Evolutionary conservation across 2,797 vertebrate species (phyloP).

Genomic region (Pampus argenteus): DNA sequence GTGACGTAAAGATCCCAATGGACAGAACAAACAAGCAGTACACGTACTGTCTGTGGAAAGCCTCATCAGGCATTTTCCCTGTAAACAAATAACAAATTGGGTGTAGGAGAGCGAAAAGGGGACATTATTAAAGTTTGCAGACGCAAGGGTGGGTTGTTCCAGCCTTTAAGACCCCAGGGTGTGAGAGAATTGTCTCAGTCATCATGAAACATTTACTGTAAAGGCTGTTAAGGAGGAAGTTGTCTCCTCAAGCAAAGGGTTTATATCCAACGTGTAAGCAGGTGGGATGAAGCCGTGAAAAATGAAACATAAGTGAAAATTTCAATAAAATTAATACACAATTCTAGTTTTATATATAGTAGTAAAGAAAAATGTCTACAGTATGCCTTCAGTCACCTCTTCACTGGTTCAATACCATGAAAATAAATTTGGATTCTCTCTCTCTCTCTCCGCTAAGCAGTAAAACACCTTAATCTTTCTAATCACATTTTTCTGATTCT

Average conservation of each 20-base stretch:
- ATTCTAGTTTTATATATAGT: background rate
- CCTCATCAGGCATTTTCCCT: constrained; percentile 6
- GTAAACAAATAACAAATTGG: background rate
- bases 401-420: background rate
- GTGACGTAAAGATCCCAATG: background rate
- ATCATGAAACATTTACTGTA: no score
- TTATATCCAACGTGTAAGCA: no score
- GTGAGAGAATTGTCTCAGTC: constrained; percentile 24
- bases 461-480: constrained; percentile 25
- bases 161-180: background rate
- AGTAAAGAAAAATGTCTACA: background rate
- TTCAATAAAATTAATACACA: no score
- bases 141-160: background rate
- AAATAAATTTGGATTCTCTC: constrained; percentile 15
- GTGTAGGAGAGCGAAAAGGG: background rate
- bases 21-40: no score
- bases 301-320: background rate
- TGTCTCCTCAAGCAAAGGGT: no score
- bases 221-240: no score
- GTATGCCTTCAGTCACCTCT: background rate
- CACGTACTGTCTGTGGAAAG: no score
- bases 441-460: no score
- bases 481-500: constrained; percentile 18
- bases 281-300: no score
- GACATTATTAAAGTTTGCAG: background rate